phyloP scores from a whole-genome alignment of 2,888 invertebrate genomes.

The Epinotia ramella region DNA sequence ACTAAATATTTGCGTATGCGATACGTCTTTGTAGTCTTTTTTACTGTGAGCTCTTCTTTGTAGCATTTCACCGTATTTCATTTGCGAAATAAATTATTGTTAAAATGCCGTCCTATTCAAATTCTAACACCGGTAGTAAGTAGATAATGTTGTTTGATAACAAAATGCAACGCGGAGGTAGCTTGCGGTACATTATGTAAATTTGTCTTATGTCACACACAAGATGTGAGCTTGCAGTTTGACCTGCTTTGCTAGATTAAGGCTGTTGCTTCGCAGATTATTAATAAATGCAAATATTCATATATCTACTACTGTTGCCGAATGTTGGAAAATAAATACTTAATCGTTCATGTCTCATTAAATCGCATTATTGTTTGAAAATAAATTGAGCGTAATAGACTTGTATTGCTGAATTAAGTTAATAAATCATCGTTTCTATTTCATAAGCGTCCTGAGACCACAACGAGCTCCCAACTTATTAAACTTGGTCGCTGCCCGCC shows the following conservation, averaged over 20 bases:
- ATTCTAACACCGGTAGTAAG: conserved; percentile 20
- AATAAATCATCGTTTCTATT: conserved; percentile 11
- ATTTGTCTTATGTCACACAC: conserved; percentile 42
- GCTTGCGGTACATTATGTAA: conserved; percentile 35
- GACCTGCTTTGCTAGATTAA: conserved; percentile 43
- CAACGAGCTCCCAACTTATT: conserved; percentile 25
- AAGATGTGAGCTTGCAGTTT: conserved; percentile 32
- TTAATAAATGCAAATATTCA: neutral
- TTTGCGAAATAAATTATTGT: neutral
- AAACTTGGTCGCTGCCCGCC: conserved; percentile 25
- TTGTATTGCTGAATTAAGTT: conserved; percentile 15
- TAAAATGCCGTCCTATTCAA: neutral
- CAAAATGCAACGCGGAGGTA: conserved; percentile 5
- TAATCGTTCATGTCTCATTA: neutral
- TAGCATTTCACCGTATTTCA: neutral
- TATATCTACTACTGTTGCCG: conserved; percentile 8
- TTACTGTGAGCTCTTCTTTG: neutral
- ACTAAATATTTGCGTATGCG: no score
- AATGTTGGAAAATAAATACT: neutral
- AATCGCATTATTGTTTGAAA: neutral
- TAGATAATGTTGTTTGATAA: conserved; percentile 16
- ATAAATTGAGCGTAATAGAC: neutral
- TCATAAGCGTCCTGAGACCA: conserved; percentile 5
- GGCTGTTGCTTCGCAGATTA: conserved; percentile 23
- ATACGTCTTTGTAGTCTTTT: no score